These are phyloP conservation scores for Sipha flava DNA, from an alignment of 1,140 invertebrate species.

Conservation along the genomic window DNA sequence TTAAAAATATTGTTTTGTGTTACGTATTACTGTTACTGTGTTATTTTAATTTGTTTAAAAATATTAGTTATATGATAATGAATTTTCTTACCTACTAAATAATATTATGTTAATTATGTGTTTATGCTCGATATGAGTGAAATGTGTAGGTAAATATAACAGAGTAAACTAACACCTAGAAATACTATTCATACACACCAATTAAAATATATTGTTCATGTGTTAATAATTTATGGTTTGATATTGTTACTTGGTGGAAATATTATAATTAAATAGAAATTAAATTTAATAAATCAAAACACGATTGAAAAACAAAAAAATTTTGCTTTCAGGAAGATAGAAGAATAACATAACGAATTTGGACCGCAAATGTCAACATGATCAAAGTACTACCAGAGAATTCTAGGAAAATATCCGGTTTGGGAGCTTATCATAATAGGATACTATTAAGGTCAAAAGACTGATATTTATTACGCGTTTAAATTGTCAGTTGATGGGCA, in stretches of 20 bases:
- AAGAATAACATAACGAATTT: constrained; percentile 16
- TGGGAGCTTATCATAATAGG: constrained; percentile 26
- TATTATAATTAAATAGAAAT: not conserved
- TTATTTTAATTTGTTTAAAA: not conserved
- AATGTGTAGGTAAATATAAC: too few relatives aligned
- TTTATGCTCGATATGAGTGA: not conserved
- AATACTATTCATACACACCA: too few relatives aligned
- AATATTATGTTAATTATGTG: not conserved
- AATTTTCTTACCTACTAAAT: too few relatives aligned
- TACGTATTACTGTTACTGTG: not conserved
- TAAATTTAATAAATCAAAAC: constrained; percentile 1
- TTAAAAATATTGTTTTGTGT: not conserved
- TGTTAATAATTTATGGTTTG: not conserved
- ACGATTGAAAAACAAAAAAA: constrained; percentile 23
- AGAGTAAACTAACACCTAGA: too few relatives aligned
- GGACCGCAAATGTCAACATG: constrained; percentile 14
- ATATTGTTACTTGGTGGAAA: constrained; percentile 24
- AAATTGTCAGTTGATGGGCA: constrained; percentile 17
- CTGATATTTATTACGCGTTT: constrained; percentile 22
- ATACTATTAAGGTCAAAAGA: constrained; percentile 23
- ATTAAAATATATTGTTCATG: too few relatives aligned
- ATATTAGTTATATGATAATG: not conserved
- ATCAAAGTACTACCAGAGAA: constrained; percentile 16
- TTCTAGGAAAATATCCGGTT: constrained; percentile 18
- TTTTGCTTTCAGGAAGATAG: constrained; percentile 32